Conservation (phyloP, 2,797 vertebrate species). For the Balearica regulorum region DNA sequence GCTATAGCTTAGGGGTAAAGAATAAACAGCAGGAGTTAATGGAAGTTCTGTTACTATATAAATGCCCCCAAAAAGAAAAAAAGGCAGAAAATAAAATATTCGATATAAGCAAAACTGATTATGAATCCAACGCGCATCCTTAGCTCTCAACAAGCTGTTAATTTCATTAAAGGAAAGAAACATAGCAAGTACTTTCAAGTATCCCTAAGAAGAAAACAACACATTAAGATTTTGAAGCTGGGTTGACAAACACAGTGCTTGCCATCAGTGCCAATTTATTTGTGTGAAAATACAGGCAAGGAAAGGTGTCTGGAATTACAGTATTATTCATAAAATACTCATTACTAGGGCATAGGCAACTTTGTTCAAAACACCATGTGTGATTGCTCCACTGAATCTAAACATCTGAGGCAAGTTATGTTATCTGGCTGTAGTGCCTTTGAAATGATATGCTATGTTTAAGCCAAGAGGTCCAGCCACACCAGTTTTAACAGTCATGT, state of each 20-base stretch:
- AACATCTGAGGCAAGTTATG: conserved; percentile 49
- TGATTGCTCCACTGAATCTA: background rate
- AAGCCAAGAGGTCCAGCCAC: background rate
- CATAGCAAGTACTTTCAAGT: background rate
- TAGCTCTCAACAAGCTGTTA: conserved; percentile 12
- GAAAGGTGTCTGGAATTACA: background rate
- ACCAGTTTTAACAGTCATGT: conserved; percentile 24
- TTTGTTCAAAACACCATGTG: background rate
- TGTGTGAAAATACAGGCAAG: background rate
- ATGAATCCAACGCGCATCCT: background rate
- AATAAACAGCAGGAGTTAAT: conserved; percentile 50
- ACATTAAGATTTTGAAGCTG: background rate
- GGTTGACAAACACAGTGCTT: background rate
- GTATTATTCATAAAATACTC: background rate
- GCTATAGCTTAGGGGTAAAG: conserved; percentile 42
- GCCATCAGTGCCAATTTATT: background rate
- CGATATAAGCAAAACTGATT: background rate
- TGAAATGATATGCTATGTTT: conserved; percentile 13
- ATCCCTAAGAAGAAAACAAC: background rate
- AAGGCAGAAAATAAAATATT: conserved; percentile 27
- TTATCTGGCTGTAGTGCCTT: conserved; percentile 13
- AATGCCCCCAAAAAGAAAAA: background rate
- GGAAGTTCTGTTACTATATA: conserved; percentile 4
- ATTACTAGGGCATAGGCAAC: background rate
- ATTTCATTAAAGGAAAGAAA: conserved; percentile 23